Base-by-base conservation (phyloP, 2,797 vertebrate species). In the Varecia variegata region DNA sequence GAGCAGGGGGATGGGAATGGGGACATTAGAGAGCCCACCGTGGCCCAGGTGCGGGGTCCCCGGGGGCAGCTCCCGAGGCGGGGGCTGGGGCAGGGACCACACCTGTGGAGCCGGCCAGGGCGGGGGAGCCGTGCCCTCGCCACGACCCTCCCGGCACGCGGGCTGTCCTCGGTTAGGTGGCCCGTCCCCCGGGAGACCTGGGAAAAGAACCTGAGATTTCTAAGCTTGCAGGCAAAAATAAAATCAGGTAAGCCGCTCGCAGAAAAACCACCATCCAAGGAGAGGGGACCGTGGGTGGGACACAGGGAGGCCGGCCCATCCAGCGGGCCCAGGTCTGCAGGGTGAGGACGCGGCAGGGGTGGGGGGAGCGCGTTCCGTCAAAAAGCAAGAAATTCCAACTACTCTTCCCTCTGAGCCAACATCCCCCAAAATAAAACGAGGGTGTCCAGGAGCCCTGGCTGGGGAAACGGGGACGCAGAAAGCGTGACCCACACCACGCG, bases 161-260 rank as follows among this genome's bases (percentile, higher is more conserved):
- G 23, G 54, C n/a, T 20, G 10, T 35, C 87, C 32, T 54, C 12
- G 6, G 67, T 21, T 8, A 50, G 85, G 20, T 0, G 1, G 9
- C 27, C 43, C 80, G 6, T 35, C 27, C 17, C 40, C 81, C 35
- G 30, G 88, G 67, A 38, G 15, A 35, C 74, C 80, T 35, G 35
- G 71, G 68, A 32, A 43, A 30, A 92, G 81, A 86, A 30, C 85
- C 91, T 38, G 80, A 79, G 90, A 52, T 85, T n/a, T 87, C 86
- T 87, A 45, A 80, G 60, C 81, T 65, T 79, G 81, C 38, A 21
- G 86, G 76, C 20, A 32, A 27, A 40, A 20, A 35, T 76, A 20
- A 9, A 17, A 15, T 7, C 87, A 40, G 77, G 50, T 35, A 23
- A 62, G 38, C 35, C 1, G 0, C 27, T 50, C 3, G 71, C 56